Conservation (phyloP, 2,113 vertebrate genomes). For the Narcine bancroftii region DNA sequence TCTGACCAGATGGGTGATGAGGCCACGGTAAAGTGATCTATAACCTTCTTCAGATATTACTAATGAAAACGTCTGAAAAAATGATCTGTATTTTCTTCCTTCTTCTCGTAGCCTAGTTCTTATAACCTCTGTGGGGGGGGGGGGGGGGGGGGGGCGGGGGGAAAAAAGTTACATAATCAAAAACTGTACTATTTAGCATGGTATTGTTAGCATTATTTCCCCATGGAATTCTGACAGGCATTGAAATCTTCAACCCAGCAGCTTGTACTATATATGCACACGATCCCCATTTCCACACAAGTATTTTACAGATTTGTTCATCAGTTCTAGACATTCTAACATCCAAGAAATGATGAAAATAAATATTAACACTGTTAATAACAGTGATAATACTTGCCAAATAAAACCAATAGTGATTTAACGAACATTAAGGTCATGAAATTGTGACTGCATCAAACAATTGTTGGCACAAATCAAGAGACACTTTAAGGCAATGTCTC, state of each 20-base stretch:
- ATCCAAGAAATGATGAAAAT: neutral
- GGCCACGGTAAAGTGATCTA: constrained; percentile 83
- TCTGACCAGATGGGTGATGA: constrained; percentile 88
- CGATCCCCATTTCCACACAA: neutral
- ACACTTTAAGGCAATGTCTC: neutral
- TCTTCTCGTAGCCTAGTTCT: constrained; percentile 96
- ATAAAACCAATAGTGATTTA: too few relatives aligned
- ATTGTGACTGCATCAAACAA: neutral
- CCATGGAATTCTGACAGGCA: too few relatives aligned
- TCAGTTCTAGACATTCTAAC: neutral
- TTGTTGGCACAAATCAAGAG: neutral
- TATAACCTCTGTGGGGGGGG: constrained; percentile 86
- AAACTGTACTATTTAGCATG: constrained; percentile 30
- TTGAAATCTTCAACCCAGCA: neutral
- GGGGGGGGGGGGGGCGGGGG: too few relatives aligned
- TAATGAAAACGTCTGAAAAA: constrained; percentile 83
- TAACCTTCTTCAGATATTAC: constrained; percentile 89
- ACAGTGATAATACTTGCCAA: neutral
- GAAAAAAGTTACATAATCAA: too few relatives aligned
- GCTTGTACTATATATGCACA: too few relatives aligned
- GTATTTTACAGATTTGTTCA: neutral
- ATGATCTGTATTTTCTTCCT: constrained; percentile 90
- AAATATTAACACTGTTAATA: neutral
- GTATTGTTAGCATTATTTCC: neutral
- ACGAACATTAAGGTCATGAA: too few relatives aligned